Percentiles rank a stretch among this genome's conserved stretches.
Conservation (phyloP, 2,113 vertebrate genomes). For the Labeo catla region DNA sequence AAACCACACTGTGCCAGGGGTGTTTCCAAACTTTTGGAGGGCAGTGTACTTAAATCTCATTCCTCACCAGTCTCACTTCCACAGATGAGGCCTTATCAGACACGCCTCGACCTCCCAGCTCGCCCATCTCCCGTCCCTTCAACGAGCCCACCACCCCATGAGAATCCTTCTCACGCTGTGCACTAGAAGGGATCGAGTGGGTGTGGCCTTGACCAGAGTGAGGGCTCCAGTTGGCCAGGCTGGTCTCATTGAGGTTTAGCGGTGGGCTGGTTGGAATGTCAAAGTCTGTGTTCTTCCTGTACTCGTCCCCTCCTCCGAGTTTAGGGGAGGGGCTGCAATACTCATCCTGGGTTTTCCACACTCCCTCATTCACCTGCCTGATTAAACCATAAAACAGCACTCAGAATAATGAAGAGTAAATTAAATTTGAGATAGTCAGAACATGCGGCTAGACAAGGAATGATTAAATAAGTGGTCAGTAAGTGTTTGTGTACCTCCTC, state of each 20-base stretch:
- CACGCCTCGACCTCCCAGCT: conserved; percentile 82
- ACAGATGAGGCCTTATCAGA: conserved; percentile 87
- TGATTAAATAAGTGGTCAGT: conserved; percentile 16
- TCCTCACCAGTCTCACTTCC: conserved; percentile 84
- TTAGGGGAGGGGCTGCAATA: conserved; percentile 86
- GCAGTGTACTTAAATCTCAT: neutral
- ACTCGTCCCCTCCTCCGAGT: conserved; percentile 79
- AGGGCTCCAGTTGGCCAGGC: conserved; percentile 76
- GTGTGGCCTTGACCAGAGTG: conserved; percentile 64
- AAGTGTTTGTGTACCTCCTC: conserved; percentile 72
- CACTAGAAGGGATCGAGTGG: conserved; percentile 68
- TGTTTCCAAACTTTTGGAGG: too few relatives aligned
- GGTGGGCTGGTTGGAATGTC: conserved; percentile 88
- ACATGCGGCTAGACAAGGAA: neutral
- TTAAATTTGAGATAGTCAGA: neutral
- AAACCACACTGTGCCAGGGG: too few relatives aligned
- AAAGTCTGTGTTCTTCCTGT: conserved; percentile 85
- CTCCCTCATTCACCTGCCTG: conserved; percentile 90
- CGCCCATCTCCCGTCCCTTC: conserved; percentile 83
- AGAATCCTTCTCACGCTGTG: conserved; percentile 53
- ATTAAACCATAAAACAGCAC: neutral
- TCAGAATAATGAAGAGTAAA: neutral
- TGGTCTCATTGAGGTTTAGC: conserved; percentile 84
- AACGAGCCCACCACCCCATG: conserved; percentile 78
- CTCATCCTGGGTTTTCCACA: conserved; percentile 85